Conservation (phyloP, 2,888 invertebrate genomes). For the Drosophila engyochracea region DNA sequence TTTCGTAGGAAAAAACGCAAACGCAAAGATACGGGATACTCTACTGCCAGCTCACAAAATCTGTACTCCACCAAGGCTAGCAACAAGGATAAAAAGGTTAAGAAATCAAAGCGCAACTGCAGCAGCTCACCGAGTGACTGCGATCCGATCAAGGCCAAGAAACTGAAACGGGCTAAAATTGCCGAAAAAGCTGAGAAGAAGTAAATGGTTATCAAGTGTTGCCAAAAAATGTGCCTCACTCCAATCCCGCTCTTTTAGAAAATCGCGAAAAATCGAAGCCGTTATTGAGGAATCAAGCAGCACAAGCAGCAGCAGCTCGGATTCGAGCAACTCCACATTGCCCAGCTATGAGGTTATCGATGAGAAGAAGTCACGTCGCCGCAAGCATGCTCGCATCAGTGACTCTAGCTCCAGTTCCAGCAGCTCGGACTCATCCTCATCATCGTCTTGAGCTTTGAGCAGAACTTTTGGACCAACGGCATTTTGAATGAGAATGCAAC, state of each 20-base stretch:
- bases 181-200: conserved; percentile 82
- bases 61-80: conserved; percentile 84
- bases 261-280: conserved; percentile 80
- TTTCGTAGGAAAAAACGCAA: conserved; percentile 78
- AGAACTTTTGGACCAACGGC: conserved; percentile 48
- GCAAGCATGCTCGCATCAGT: conserved; percentile 68
- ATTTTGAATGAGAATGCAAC: conserved; percentile 33
- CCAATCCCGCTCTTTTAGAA: conserved; percentile 49
- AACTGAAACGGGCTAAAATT: conserved; percentile 77
- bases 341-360: conserved; percentile 84
- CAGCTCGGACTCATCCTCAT: conserved; percentile 77
- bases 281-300: conserved; percentile 83
- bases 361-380: conserved; percentile 79
- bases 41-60: conserved; percentile 89
- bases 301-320: conserved; percentile 74
- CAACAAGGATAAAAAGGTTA: conserved; percentile 84
- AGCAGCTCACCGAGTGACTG: conserved; percentile 81
- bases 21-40: conserved; percentile 89
- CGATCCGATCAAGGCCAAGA: conserved; percentile 74
- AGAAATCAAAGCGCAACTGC: conserved; percentile 79
- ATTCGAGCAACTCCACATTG: conserved; percentile 83
- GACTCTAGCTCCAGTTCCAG: conserved; percentile 74
- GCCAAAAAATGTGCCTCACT: neutral
- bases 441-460: conserved; percentile 59
- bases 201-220: conserved; percentile 49